phyloP scores from a whole-genome alignment of 2,797 vertebrate species.

The Amphiprion clarkii region DNA sequence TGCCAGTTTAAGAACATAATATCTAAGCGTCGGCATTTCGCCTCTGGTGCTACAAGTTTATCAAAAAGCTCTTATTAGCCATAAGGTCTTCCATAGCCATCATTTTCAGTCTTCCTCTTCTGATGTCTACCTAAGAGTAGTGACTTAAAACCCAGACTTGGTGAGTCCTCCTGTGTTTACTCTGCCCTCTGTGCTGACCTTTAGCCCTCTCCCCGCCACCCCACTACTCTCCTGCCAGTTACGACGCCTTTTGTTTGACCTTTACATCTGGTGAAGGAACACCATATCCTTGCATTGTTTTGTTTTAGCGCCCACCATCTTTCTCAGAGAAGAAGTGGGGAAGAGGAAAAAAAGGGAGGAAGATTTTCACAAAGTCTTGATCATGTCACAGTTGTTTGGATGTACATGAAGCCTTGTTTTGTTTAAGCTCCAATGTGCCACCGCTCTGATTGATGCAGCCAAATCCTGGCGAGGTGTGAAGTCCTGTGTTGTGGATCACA shows the following conservation, averaged over 20 bases:
- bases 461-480: constrained; percentile 44
- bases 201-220: constrained; percentile 59
- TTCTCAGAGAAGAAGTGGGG: constrained; percentile 19
- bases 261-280: constrained; percentile 73
- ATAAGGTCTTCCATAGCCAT: not conserved
- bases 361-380: constrained; percentile 40
- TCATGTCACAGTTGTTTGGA: constrained; percentile 63
- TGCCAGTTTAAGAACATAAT: not conserved
- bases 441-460: constrained; percentile 43
- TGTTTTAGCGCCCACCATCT: constrained; percentile 56
- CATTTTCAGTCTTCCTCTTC: not conserved
- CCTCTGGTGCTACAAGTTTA: not conserved
- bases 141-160: constrained; percentile 8
- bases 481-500: constrained; percentile 36
- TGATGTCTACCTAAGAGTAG: constrained; percentile 8
- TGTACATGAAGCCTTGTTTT: constrained; percentile 47
- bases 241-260: constrained; percentile 74
- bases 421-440: constrained; percentile 39
- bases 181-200: constrained; percentile 70
- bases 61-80: not conserved
- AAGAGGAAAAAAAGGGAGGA: constrained; percentile 16
- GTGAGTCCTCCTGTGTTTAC: constrained; percentile 60
- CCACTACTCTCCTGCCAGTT: constrained; percentile 44
- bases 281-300: constrained; percentile 56
- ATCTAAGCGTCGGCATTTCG: not conserved